phyloP scores from a whole-genome alignment of 2,797 vertebrate genomes.

The Loriculus beryllinus region DNA sequence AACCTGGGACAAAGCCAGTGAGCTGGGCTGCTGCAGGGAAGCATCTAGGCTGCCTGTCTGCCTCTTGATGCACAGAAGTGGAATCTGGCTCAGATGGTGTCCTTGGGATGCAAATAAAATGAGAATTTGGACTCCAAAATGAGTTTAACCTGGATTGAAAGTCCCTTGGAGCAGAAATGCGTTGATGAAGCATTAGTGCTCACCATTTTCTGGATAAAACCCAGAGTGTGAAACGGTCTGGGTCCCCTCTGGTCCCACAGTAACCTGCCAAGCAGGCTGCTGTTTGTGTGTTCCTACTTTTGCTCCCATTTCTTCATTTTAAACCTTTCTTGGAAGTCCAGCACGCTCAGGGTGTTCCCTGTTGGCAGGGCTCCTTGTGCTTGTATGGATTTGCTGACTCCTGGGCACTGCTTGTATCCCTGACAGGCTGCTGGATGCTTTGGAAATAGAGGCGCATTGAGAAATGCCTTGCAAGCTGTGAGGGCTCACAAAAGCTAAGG shows the following conservation, averaged over 20 bases:
- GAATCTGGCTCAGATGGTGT: background rate
- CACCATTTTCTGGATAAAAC: background rate
- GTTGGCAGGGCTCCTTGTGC: background rate
- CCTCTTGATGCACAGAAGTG: background rate
- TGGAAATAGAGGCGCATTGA: background rate
- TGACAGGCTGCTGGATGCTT: background rate
- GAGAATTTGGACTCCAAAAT: background rate
- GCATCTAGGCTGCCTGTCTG: background rate
- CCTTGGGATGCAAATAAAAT: background rate
- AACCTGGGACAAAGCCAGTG: background rate
- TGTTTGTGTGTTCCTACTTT: fast-evolving
- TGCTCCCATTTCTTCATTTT: background rate
- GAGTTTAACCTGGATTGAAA: background rate
- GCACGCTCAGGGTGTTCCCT: fast-evolving
- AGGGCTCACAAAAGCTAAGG: background rate
- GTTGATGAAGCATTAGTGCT: background rate
- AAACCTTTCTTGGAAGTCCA: background rate
- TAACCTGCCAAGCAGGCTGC: background rate
- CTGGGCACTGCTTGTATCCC: background rate
- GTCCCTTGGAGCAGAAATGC: background rate
- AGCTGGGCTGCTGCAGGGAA: background rate
- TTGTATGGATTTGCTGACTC: background rate
- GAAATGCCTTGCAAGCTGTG: background rate
- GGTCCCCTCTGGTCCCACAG: background rate
- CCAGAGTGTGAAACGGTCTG: background rate